Percentiles rank a stretch among this genome's conserved stretches.
Evolutionary conservation across 2,113 vertebrate genomes (phyloP).

Genomic region (Trochalopteron elliotii): DNA sequence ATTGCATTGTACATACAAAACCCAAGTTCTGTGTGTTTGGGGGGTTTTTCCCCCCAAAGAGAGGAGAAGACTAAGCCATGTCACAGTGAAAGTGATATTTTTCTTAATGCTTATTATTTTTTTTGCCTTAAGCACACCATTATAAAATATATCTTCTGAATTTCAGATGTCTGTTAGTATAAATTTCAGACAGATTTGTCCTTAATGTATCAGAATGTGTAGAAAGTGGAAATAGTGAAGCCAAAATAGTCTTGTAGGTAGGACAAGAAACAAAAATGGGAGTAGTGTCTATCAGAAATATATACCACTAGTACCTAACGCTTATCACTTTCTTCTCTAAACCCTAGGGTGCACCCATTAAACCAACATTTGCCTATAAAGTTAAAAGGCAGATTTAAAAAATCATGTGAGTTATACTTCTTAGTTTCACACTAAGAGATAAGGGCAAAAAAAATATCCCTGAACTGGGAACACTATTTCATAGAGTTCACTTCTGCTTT

Average conservation of each 20-base stretch:
- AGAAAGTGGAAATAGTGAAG: not conserved
- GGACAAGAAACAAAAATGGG: not conserved
- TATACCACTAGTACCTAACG: not conserved
- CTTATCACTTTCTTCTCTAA: not conserved
- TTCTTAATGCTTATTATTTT: conserved; percentile 27
- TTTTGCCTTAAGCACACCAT: conserved; percentile 13
- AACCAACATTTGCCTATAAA: not conserved
- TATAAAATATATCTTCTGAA: conserved; percentile 19
- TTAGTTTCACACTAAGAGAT: not conserved
- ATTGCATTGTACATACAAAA: not conserved
- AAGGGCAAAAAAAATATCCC: not conserved
- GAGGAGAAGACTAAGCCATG: not conserved
- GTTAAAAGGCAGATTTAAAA: not conserved
- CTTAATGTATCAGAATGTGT: not conserved
- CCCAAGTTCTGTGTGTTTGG: not conserved
- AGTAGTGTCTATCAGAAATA: not conserved
- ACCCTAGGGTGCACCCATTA: not conserved
- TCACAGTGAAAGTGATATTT: conserved; percentile 6
- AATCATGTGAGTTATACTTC: not conserved
- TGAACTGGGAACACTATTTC: not conserved
- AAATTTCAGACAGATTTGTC: not conserved
- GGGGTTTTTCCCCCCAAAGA: conserved; percentile 7
- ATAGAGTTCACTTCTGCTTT: not conserved
- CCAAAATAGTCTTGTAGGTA: not conserved
- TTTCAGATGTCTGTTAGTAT: not conserved